Conservation (phyloP, 2,888 invertebrate species). For the Pasiphila rectangulata region DNA sequence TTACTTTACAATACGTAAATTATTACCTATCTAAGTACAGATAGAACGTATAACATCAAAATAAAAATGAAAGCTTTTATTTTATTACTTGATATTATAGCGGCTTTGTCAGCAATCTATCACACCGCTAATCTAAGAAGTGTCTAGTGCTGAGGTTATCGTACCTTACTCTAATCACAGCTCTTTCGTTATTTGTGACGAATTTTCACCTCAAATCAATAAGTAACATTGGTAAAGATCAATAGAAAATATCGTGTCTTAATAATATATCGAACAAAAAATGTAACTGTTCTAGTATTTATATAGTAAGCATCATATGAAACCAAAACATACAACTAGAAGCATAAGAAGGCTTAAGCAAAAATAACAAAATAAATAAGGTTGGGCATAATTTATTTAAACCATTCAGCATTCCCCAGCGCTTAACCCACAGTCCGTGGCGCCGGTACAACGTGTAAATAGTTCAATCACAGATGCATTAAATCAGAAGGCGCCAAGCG, state of each 20-base stretch:
- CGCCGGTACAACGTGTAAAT: no score
- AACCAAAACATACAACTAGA: not conserved
- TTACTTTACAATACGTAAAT: no score
- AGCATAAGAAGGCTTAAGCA: not conserved
- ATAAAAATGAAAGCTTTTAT: no score
- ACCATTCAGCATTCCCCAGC: slow-evolving; percentile 68
- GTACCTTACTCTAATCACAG: slow-evolving; percentile 26
- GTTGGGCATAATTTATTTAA: slow-evolving; percentile 68
- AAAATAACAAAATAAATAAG: slow-evolving; percentile 46
- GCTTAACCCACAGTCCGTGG: no score
- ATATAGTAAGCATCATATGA: slow-evolving; percentile 11
- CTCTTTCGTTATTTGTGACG: slow-evolving; percentile 22
- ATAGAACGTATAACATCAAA: no score
- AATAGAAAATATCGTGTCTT: slow-evolving; percentile 18
- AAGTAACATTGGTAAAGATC: slow-evolving; percentile 20
- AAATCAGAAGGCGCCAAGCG: no score
- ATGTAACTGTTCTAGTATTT: slow-evolving; percentile 13
- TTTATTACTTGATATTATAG: no score
- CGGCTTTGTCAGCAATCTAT: no score
- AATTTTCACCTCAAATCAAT: slow-evolving; percentile 15
- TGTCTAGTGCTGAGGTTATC: slow-evolving; percentile 1
- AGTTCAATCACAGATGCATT: no score
- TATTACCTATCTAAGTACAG: no score
- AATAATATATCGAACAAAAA: slow-evolving; percentile 3
- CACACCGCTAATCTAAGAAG: not conserved